phyloP scores from a whole-genome alignment of 2,797 vertebrate species.

The Sebastes oblongus region DNA sequence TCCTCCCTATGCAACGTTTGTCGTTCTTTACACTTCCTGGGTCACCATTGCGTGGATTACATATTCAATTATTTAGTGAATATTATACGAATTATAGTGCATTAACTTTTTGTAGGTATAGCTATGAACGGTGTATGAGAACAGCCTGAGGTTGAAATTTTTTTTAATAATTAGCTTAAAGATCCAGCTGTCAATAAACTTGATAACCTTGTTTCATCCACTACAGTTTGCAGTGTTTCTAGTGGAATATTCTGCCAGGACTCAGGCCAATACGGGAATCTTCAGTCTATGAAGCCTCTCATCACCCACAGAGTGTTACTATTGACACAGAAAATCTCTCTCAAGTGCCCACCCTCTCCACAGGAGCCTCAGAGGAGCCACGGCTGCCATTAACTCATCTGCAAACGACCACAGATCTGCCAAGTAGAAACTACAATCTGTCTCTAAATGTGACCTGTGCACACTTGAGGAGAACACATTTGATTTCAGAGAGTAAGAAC shows the following conservation, averaged over 20 bases:
- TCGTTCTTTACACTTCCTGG: too few species aligned
- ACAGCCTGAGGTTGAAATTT: background rate
- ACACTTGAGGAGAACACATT: background rate
- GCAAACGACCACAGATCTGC: conserved; percentile 6
- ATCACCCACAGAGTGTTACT: conserved; percentile 3
- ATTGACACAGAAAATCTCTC: background rate
- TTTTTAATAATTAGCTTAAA: background rate
- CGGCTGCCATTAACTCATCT: background rate
- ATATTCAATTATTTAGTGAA: too few species aligned
- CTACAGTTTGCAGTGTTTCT: background rate
- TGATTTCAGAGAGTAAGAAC: background rate
- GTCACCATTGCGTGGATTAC: too few species aligned
- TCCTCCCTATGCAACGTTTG: too few species aligned
- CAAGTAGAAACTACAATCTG: background rate
- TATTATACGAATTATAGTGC: too few species aligned
- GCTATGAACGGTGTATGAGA: too few species aligned
- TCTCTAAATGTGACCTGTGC: background rate
- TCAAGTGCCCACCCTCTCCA: conserved; percentile 14
- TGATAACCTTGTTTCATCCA: background rate
- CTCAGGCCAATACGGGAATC: background rate
- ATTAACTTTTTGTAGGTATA: too few species aligned
- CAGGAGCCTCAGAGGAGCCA: background rate
- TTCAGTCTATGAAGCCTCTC: background rate
- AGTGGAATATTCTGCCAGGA: background rate
- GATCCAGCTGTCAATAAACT: background rate